These are phyloP conservation scores for Aphelenchoides avenae DNA, from an alignment of 1,140 invertebrate genomes.

Conservation along the genomic window DNA sequence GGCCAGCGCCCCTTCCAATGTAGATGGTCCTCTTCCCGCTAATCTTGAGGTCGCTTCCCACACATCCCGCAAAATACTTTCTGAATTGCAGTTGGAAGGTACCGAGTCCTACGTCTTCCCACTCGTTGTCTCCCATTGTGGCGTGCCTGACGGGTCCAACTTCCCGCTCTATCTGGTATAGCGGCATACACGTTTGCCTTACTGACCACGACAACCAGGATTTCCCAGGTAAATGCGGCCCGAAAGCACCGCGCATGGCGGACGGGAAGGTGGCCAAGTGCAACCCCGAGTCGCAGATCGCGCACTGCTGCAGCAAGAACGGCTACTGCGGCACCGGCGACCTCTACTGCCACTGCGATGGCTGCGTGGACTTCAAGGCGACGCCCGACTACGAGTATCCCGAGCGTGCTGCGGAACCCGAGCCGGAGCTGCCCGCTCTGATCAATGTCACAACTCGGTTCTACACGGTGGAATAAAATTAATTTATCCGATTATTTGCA, in stretches of 20 bases:
- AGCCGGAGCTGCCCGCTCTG: too few relatives aligned
- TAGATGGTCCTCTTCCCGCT: background rate
- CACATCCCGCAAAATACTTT: too few relatives aligned
- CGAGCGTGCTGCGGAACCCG: too few relatives aligned
- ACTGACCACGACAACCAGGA: too few relatives aligned
- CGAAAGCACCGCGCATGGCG: slow-evolving; percentile 33
- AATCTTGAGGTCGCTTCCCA: background rate
- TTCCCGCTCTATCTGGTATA: background rate
- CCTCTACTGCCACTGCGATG: slow-evolving; percentile 39
- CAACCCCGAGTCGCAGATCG: slow-evolving; percentile 29
- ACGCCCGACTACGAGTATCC: slow-evolving; percentile 20
- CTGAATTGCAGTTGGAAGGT: background rate
- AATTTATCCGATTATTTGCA: too few relatives aligned
- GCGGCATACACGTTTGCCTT: background rate
- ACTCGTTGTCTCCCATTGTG: background rate
- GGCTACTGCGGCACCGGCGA: slow-evolving; percentile 37
- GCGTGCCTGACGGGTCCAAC: background rate
- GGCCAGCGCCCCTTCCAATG: too few relatives aligned
- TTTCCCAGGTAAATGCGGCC: slow-evolving; percentile 42
- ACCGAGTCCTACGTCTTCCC: background rate
- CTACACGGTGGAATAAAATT: too few relatives aligned
- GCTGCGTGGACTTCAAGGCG: slow-evolving; percentile 45
- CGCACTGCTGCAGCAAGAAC: slow-evolving; percentile 32
- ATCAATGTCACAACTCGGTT: too few relatives aligned
- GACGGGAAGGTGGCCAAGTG: slow-evolving; percentile 43